Base-by-base conservation (phyloP, 2,113 vertebrate species). In the Kryptolebias marmoratus region DNA sequence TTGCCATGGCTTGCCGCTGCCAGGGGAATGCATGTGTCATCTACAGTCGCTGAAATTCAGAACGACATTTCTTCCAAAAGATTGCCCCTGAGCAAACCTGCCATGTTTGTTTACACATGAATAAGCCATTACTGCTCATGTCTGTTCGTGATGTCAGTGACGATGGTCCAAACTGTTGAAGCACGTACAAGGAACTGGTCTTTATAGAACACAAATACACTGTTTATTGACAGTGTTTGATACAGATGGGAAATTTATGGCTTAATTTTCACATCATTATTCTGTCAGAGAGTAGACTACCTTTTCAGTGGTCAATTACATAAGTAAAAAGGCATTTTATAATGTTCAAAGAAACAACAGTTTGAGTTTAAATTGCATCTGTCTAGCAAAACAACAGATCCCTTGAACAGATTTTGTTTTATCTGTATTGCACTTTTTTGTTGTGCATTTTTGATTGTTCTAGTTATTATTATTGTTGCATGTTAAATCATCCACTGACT, bases 51-150 rank as follows among this genome's bases (percentile, higher is more conserved):
- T 45, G 48, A 64, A 53, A 84, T 86, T 85, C 69, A 70, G 66
- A 82, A 68, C 80, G 86, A 80, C 84, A 79, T 88, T 84, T 84
- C 80, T 83, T 81, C 73, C 72, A 76, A 88, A 84, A 78, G 85
- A 84, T 82, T 87, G 73, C 85, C 85, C 74, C 53, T 44, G 66
- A 85, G 80, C 80, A 76, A 78, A 87, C 80, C 82, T 71, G 84
- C 64, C 71, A 77, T 88, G 79, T 86, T 83, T 86, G 78, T 88
- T 85, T 84, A 89, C 85, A 84, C 82, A 88, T 88, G 82, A 91
- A 87, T 89, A 81, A 85, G 71, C 83, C 80, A 83, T 89, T 84
- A 85, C 68, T 82, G 61, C 64, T 68, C 55, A 32, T 78, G 81
- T 75, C 58, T 68, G 50, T 73, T 71, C 63, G 22, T 66, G 65